A percentile compares a stretch with the other conserved stretches of the same genome.
phyloP scores from a whole-genome alignment of 2,888 invertebrate species.

The Watsonalla cultraria region DNA sequence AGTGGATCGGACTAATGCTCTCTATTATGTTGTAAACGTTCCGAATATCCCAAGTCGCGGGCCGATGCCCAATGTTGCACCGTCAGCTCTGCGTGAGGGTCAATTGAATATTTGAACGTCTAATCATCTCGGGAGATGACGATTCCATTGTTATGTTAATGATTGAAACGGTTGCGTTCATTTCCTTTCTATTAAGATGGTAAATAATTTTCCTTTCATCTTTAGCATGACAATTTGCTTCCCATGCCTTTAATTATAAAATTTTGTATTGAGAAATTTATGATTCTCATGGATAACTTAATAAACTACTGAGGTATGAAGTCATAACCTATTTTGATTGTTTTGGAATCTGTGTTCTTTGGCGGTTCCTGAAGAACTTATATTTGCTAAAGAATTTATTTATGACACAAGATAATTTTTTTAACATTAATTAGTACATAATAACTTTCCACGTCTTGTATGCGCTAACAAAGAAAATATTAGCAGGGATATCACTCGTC shows the following conservation, averaged over 20 bases:
- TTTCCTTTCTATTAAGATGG: constrained; percentile 33
- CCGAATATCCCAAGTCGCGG: constrained; percentile 42
- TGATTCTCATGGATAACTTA: no score
- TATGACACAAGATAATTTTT: no score
- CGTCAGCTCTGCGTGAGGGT: constrained; percentile 32
- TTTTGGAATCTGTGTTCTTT: no score
- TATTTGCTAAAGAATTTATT: no score
- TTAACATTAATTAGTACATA: neutral
- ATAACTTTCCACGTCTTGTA: constrained; percentile 33
- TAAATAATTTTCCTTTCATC: constrained; percentile 13
- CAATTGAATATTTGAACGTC: constrained; percentile 28
- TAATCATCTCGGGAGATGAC: constrained; percentile 31
- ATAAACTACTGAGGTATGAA: no score
- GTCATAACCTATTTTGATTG: no score
- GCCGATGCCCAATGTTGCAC: constrained; percentile 37
- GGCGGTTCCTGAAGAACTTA: no score
- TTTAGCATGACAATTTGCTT: neutral
- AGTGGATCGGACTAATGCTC: constrained; percentile 77
- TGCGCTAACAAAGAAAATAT: constrained; percentile 57
- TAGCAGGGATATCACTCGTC: constrained; percentile 63
- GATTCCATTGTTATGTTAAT: constrained; percentile 40
- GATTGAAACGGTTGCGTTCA: constrained; percentile 41
- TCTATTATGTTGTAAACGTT: constrained; percentile 72
- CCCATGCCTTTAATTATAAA: neutral
- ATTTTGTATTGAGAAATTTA: no score